Percentiles rank a stretch among this genome's conserved stretches.
Evolutionary conservation across 1,140 invertebrate species (phyloP).

Genomic region (Drosophila punjabiensis): DNA sequence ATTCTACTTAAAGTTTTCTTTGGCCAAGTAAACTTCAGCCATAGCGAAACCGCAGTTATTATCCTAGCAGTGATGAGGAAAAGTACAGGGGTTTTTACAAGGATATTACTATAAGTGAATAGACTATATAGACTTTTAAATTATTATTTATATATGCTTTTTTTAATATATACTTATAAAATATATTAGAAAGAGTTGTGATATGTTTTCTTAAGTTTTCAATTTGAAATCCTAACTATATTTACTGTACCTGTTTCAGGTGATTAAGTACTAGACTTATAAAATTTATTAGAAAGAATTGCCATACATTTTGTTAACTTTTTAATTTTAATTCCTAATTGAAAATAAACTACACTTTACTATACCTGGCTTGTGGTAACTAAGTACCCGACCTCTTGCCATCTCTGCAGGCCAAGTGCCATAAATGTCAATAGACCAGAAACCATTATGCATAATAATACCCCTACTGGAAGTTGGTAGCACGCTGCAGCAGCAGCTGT

Average conservation of each 20-base stretch:
- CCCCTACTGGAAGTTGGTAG: conserved; percentile 25
- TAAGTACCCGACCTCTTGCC: not conserved
- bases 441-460: conserved; percentile 79
- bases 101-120: not conserved
- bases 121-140: not conserved
- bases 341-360: not conserved
- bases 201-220: not conserved
- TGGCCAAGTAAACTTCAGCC: conserved; percentile 34
- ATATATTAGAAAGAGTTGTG: not conserved
- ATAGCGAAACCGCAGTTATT: conserved; percentile 33
- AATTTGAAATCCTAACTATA: not conserved
- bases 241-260: not conserved
- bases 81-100: not conserved
- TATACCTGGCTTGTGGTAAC: not conserved
- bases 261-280: not conserved
- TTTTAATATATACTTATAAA: not conserved
- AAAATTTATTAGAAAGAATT: too few species aligned
- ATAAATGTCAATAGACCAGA: conserved; percentile 82
- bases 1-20: conserved; percentile 41
- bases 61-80: conserved; percentile 6
- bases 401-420: conserved; percentile 46
- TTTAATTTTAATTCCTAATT: not conserved
- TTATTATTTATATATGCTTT: not conserved
- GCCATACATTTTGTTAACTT: not conserved
- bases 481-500: conserved; percentile 48